Percentiles rank a stretch among this genome's conserved stretches.
These are phyloP conservation scores for Salmo trutta DNA, from an alignment of 2,797 vertebrate species.

Conservation along the genomic window DNA sequence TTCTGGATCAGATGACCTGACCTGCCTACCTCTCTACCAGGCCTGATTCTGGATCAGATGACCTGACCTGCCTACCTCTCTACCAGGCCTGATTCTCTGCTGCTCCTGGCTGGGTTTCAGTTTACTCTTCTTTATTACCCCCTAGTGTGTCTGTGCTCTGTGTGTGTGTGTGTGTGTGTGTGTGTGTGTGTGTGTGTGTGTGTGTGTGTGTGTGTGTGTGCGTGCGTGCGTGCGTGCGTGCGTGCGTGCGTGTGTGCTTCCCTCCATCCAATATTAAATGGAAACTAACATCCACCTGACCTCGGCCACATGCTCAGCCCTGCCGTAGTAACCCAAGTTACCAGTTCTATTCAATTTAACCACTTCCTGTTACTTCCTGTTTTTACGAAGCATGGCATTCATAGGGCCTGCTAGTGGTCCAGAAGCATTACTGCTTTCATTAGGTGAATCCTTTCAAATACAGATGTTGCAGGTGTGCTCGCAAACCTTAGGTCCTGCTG, in stretches of 20 bases:
- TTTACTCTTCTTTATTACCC: conserved; percentile 54
- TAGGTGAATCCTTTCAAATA: not conserved
- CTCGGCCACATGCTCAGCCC: conserved; percentile 7
- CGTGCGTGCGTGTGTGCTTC: no score
- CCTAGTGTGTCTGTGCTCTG: not conserved
- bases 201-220: no score
- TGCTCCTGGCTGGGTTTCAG: conserved; percentile 45
- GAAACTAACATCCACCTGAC: conserved; percentile 52
- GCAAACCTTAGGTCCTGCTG: no score
- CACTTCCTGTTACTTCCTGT: conserved; percentile 48
- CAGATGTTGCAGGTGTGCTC: not conserved
- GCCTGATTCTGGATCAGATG: conserved; percentile 10
- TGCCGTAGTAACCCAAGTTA: conserved; percentile 48
- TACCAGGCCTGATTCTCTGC: not conserved
- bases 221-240: no score
- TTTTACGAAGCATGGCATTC: no score
- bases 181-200: no score
- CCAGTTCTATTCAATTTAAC: conserved; percentile 29
- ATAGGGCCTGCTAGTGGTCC: conserved; percentile 18
- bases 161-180: no score
- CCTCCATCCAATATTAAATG: conserved; percentile 56
- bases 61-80: conserved; percentile 7
- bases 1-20: conserved; percentile 27
- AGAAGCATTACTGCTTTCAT: no score
- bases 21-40: conserved; percentile 28